phyloP scores from a whole-genome alignment of 2,113 vertebrate species.

The Syngnathoides biaculeatus region DNA sequence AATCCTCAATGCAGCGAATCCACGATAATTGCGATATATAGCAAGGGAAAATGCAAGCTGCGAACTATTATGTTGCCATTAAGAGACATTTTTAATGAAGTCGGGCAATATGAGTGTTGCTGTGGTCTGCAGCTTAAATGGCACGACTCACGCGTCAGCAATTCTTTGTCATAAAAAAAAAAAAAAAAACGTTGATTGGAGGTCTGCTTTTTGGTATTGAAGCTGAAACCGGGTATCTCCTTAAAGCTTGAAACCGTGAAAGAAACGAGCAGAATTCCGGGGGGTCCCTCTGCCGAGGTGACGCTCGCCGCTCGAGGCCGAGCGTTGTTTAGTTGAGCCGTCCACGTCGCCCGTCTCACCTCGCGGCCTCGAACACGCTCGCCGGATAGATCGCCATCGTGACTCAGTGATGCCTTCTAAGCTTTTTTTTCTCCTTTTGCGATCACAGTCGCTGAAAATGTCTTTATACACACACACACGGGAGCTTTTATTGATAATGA shows the following conservation, averaged over 20 bases:
- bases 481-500: conserved; percentile 40
- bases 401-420: conserved; percentile 47
- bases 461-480: conserved; percentile 23
- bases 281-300: no score
- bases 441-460: conserved; percentile 50
- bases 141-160: not conserved
- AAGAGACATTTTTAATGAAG: no score
- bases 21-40: no score
- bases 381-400: conserved; percentile 46
- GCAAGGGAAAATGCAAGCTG: no score
- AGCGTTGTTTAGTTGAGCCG: conserved; percentile 14
- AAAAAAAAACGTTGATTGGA: no score
- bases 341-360: conserved; percentile 1
- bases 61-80: no score
- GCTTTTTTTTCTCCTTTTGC: conserved; percentile 43
- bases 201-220: no score
- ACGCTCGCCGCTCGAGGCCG: not conserved
- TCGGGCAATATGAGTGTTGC: no score
- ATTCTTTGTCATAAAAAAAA: not conserved
- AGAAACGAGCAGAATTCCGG: no score
- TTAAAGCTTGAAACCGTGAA: conserved; percentile 17
- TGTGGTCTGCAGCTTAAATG: no score
- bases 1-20: no score
- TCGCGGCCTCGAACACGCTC: conserved; percentile 4
- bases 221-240: not conserved